Evolutionary conservation across 1,140 invertebrate genomes (phyloP).

Genomic region (Panonychus citri): DNA sequence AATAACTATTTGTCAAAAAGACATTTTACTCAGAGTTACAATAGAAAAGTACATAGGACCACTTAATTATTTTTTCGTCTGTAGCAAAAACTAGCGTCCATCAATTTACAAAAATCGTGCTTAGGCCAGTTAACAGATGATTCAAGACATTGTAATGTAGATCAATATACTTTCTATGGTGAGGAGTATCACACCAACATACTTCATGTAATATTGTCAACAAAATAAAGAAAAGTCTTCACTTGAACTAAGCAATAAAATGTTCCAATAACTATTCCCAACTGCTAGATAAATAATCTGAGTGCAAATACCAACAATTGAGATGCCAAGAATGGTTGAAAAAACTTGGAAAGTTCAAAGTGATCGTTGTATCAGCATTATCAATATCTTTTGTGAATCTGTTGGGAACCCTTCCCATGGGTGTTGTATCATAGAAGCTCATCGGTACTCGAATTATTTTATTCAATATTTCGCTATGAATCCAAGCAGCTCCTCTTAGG

Average conservation of each 20-base stretch:
- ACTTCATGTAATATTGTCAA: no score
- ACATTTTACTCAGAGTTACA: no score
- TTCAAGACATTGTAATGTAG: no score
- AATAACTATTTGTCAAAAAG: no score
- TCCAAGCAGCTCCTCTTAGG: constrained; percentile 2
- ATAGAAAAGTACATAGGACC: no score
- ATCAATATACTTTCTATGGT: no score
- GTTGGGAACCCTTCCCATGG: constrained; percentile 27
- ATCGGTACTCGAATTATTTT: constrained; percentile 17
- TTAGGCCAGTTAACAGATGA: no score
- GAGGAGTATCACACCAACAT: no score
- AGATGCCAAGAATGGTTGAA: constrained; percentile 39
- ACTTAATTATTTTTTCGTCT: no score
- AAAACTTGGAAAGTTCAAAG: background rate
- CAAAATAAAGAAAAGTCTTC: no score
- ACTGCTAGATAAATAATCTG: constrained; percentile 54
- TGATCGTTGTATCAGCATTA: constrained; percentile 21
- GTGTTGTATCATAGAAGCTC: constrained; percentile 20
- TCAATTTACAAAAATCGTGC: no score
- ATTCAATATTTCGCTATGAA: constrained; percentile 9
- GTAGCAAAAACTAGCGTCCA: no score
- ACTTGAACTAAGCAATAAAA: constrained; percentile 32
- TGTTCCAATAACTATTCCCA: constrained; percentile 53
- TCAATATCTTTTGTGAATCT: constrained; percentile 30
- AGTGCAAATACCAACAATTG: constrained; percentile 36